Base-by-base conservation (phyloP, 53 echinoderm and acorn worm genomes). In the Stichopus horrens region DNA sequence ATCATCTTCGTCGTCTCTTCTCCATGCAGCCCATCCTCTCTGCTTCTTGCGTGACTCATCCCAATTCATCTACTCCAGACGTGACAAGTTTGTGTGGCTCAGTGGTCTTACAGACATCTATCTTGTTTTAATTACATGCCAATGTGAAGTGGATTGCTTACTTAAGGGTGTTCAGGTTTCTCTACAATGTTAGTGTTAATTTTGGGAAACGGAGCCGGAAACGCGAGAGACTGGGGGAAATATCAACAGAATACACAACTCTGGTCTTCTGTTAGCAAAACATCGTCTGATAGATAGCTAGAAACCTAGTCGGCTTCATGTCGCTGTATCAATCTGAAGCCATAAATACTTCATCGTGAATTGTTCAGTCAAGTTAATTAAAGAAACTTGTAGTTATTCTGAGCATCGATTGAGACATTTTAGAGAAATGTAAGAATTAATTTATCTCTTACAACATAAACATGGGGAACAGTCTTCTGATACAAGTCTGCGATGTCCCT, bases 131-230 rank as follows among this genome's bases (percentile, higher is more conserved):
- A 71, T 71, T 71, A 71, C 71, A 71, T 71, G 71, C 18, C 71
- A 71, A 71, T 71, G 71, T 71, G 37, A 71, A 71, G 71, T 18
- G 71, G 19, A 71, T 71, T 71, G 71, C 71, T 71, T 71, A 71
- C 71, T 71, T 71, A 16, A 16, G 18, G 71, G 20, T 13, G 18
- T 13, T 71, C 18, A 71, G n/a, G 71, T 71, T 71, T 71, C 71
- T 71, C 71, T n/a, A 71, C 71, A 71, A 4, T 18, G n/a, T 71
- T 16, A 5, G 18, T 5, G 18, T 71, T 71, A 7, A 71, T 16
- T 71, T 71, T 71, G 18, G 19, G 18, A 71, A 71, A 71, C 71
- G 18, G 14, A 71, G 71, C 71, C 71, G 14, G 71, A 71, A 71
- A 71, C 18, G 18, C 6, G 71, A 71, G 71, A 71, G 14, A 71